A percentile compares a stretch with the other conserved stretches of the same genome.
Conservation (phyloP, 2,797 vertebrate species). For the Tenualosa ilisha region DNA sequence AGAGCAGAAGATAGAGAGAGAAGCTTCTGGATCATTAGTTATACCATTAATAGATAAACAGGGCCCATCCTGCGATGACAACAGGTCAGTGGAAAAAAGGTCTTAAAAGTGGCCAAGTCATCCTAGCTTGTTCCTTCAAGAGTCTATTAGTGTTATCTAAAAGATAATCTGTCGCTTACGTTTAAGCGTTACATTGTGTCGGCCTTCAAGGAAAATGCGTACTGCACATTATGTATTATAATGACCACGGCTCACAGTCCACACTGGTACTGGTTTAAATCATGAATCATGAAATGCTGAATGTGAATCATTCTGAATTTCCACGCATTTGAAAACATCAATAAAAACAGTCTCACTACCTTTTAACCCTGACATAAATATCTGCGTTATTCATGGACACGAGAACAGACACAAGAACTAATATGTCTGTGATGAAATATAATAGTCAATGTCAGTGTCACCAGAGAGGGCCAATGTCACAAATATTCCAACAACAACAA, state of each 20-base stretch:
- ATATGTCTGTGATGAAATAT: slow-evolving; percentile 48
- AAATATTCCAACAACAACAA: slow-evolving; percentile 72
- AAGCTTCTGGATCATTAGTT: slow-evolving; percentile 76
- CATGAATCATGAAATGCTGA: not conserved
- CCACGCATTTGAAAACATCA: not conserved
- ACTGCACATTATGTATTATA: too few relatives aligned
- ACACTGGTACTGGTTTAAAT: too few relatives aligned
- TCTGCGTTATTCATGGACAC: not conserved
- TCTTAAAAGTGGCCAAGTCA: slow-evolving; percentile 65
- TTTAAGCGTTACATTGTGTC: not conserved
- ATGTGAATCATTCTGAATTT: not conserved
- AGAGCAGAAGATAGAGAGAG: slow-evolving; percentile 22
- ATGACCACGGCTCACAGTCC: too few relatives aligned
- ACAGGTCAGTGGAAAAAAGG: slow-evolving; percentile 70
- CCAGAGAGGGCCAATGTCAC: slow-evolving; percentile 55
- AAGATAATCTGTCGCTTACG: not conserved
- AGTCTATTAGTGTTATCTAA: slow-evolving; percentile 63
- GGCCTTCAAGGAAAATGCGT: not conserved
- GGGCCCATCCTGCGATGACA: slow-evolving; percentile 76
- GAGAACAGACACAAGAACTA: not conserved
- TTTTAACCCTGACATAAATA: not conserved
- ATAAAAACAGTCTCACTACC: not conserved
- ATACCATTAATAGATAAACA: slow-evolving; percentile 79
- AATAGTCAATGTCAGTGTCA: slow-evolving; percentile 58
- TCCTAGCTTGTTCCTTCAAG: slow-evolving; percentile 65